These are phyloP conservation scores for Lypha dubia DNA, from an alignment of 2,888 invertebrate species.

Conservation along the genomic window DNA sequence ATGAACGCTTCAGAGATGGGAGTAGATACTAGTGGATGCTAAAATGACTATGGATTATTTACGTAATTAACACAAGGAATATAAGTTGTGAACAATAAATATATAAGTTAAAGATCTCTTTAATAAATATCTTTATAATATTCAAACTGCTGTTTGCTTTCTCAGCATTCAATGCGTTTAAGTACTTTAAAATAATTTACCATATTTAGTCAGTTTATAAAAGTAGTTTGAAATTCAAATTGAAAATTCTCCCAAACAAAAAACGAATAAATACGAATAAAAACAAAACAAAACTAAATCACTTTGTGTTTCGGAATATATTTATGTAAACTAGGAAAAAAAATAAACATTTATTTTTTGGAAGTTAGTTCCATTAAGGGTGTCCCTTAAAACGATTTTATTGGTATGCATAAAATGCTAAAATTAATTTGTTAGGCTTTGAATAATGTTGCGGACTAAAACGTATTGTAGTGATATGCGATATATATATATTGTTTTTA, in stretches of 20 bases:
- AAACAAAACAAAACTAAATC: conserved; percentile 61
- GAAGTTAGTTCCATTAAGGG: not conserved
- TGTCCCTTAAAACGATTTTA: conserved; percentile 10
- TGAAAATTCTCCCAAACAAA: conserved; percentile 61
- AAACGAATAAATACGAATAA: conserved; percentile 38
- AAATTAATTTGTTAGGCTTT: not conserved
- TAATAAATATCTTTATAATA: conserved; percentile 42
- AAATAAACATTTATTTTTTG: not conserved
- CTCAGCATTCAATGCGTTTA: conserved; percentile 25
- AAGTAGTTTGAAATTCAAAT: conserved; percentile 72
- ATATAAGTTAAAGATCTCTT: conserved; percentile 41
- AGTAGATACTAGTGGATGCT: not conserved
- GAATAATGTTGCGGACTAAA: not conserved
- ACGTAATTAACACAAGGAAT: not conserved
- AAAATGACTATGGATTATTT: not conserved
- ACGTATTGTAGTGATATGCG: not conserved
- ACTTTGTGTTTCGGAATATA: conserved; percentile 60
- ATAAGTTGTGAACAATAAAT: not conserved
- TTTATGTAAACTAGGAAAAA: conserved; percentile 43
- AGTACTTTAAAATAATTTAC: conserved; percentile 70
- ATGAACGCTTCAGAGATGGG: not conserved
- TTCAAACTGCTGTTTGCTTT: conserved; percentile 24
- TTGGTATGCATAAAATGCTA: not conserved
- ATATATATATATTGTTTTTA: not conserved
- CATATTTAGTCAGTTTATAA: conserved; percentile 67